Base-by-base conservation (phyloP, 2,113 vertebrate species). In the Ptyas mucosa region DNA sequence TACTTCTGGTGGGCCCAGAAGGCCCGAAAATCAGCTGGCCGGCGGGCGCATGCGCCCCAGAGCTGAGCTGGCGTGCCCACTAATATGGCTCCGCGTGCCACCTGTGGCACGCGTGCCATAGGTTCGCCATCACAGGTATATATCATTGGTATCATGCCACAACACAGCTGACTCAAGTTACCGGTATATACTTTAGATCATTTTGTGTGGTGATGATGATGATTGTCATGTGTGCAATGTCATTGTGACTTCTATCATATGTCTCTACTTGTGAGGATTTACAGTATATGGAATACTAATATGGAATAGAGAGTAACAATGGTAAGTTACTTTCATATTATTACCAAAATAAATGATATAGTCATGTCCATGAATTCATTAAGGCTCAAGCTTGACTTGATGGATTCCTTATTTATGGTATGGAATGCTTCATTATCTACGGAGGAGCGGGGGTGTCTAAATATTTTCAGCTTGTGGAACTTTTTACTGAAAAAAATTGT, bases 381-480 rank as follows among this genome's bases (percentile, higher is more conserved):
- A 75, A 7, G 64, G n/a, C 7, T 81, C 34, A 81, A 81, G 69
- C n/a, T 81, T 81, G 69, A 81, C 69, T 81, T 81, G 75, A 21
- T 81, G 34, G 34, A 81, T 39, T 81, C 20, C 20, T 81, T 81
- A 21, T 21, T 81, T 21, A 81, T 81, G 8, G 34, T 43, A 81
- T 81, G 34, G 34, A 21, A 43, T 18, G 39, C 69, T 81, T 81
- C 69, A 43, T 81, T 81, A 43, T 81, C 75, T 81, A 21, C 1
- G 1, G 18, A 46, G 0, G 43, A 4, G 2, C 2, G 15, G 61
- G n/a, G 15, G 7, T 3, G n/a, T 34, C 7, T 5, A 75, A 15
- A 75, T 18, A 18, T 75, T 75, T 75, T 34, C 69, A 75, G 14
- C 7, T 1, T 34, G 2, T 75, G 69, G 1, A 81, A 81, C 15